These are phyloP conservation scores for Phoeniculus purpureus DNA, from an alignment of 2,797 vertebrate species.

Conservation along the genomic window DNA sequence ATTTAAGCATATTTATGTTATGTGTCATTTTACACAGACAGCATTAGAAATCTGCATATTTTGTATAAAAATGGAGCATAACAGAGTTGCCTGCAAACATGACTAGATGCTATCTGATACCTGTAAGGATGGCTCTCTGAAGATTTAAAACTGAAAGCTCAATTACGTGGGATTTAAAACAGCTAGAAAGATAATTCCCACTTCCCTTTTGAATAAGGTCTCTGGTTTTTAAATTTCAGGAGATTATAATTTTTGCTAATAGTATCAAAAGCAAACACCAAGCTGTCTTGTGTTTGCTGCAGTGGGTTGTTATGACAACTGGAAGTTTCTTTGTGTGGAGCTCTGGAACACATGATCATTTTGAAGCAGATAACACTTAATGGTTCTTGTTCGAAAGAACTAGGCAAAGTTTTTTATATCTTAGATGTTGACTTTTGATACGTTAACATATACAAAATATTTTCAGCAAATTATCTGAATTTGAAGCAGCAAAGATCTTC, in stretches of 20 bases:
- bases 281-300: background rate
- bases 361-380: conserved; percentile 3
- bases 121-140: background rate
- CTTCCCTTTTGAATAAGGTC: background rate
- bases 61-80: background rate
- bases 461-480: background rate
- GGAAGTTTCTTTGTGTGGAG: conserved; percentile 62
- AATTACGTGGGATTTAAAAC: background rate
- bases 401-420: background rate
- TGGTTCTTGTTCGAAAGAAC: background rate
- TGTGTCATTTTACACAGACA: background rate
- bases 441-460: background rate
- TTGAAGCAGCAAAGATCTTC: background rate
- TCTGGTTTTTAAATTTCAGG: background rate
- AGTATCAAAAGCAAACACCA: conserved; percentile 19
- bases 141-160: background rate
- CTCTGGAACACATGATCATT: conserved; percentile 16
- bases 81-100: background rate
- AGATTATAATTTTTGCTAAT: conserved; percentile 32
- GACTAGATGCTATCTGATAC: background rate
- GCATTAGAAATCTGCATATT: background rate
- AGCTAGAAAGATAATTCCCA: background rate
- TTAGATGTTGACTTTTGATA: background rate
- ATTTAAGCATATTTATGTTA: conserved; percentile 9
- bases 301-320: conserved; percentile 76